Base-by-base conservation (phyloP, 1,140 invertebrate species). In the Drosophila obscura region DNA sequence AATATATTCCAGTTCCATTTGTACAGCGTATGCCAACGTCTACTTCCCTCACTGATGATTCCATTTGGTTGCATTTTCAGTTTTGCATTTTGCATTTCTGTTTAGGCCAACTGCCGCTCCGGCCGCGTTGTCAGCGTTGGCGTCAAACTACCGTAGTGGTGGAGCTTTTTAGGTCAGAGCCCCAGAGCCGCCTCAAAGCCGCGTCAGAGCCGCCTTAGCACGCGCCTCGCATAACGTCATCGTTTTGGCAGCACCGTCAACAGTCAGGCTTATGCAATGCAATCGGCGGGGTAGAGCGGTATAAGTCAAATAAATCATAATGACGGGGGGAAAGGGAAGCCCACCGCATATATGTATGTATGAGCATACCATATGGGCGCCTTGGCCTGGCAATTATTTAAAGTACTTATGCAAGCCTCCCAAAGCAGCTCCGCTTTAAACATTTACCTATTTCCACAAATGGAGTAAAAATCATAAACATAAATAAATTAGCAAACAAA, bases 161-260 rank as follows among this genome's bases (percentile, higher is more conserved):
- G 58, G 57, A 26, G 43, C n/a, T 85, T 87, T 85, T 87, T 85
- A 58, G 81, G 81, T 85, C 81, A 82, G 48, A 28, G 26, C 26
- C 61, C 35, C 57, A 15, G 49, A 51, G 49, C 49, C n/a, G 31
- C 31, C 31, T 35, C 31, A 8, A 15, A 51, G n/a, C 49, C 26
- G 49, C 15, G 49, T 31, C 4, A 49, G 57, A 60, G 45, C 56
- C 71, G 75, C 71, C 69, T 63, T 28, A 80, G 78, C 81, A 87
- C 81, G 81, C 81, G 82, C 67, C 55, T 69, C 53, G 64, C 81
- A 66, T 65, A 63, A 66, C 73, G 71, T 75, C 73, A 75, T 75
- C 73, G 48, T 45, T 45, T 45, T 45, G 35, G 55, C 35, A 45
- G 43, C 51, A 45, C 63, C 19, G 28, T 60, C 28, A 59, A 53